Conservation (phyloP, 2,888 invertebrate species). For the Apantesis nais region DNA sequence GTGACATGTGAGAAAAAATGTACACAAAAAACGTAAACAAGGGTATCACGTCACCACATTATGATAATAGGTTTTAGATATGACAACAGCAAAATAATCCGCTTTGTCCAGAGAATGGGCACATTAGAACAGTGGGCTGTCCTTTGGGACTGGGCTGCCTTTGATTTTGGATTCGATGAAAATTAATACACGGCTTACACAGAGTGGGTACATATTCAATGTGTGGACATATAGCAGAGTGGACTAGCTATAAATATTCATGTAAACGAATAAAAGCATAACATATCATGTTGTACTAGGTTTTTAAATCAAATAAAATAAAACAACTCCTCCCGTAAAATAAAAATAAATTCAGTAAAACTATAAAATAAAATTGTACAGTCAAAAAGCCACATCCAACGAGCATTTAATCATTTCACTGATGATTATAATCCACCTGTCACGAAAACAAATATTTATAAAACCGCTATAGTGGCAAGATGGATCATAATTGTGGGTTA, state of each 20-base stretch:
- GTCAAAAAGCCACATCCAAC: conserved; percentile 54
- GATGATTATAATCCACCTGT: conserved; percentile 70
- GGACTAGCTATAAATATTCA: conserved; percentile 53
- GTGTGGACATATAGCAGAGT: conserved; percentile 32
- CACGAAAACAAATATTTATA: conserved; percentile 75
- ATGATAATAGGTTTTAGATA: conserved; percentile 79
- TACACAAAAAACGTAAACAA: conserved; percentile 66
- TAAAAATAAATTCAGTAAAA: conserved; percentile 18
- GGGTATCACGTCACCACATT: conserved; percentile 76
- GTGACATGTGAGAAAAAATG: conserved; percentile 57
- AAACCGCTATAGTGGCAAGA: conserved; percentile 59
- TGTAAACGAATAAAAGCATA: conserved; percentile 46
- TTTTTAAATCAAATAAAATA: conserved; percentile 5
- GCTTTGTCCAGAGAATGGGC: conserved; percentile 77
- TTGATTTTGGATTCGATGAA: conserved; percentile 80
- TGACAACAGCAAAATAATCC: conserved; percentile 82
- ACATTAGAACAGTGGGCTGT: conserved; percentile 67
- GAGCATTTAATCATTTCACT: conserved; percentile 58
- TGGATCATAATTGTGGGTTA: conserved; percentile 71
- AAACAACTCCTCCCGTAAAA: background rate
- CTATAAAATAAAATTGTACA: conserved; percentile 49
- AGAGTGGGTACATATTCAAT: conserved; percentile 74
- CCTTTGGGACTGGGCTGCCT: conserved; percentile 72
- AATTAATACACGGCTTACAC: conserved; percentile 70
- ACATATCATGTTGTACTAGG: conserved; percentile 35